These are phyloP conservation scores for Corydoras sp. DNA, from an alignment of 2,113 vertebrate species.

Conservation along the genomic window DNA sequence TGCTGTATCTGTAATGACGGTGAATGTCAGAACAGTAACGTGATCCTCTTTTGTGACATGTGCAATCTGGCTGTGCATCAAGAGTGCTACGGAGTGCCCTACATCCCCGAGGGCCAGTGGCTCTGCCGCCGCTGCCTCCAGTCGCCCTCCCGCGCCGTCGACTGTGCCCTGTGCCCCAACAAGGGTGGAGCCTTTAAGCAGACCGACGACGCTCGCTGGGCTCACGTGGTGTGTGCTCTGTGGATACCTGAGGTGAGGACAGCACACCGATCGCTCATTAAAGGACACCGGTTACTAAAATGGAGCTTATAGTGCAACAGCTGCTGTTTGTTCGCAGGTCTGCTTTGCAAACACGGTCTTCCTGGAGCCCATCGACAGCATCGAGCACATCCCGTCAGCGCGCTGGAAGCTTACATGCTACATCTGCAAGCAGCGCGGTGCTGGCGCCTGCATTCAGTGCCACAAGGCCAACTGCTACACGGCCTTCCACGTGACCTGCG, in stretches of 20 bases:
- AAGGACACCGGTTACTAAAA: no score
- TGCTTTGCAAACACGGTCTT: slow-evolving; percentile 99
- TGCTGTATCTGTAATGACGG: slow-evolving; percentile 98
- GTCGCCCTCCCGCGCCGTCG: slow-evolving; percentile 92
- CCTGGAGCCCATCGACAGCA: slow-evolving; percentile 97
- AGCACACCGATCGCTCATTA: no score
- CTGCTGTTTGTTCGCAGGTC: slow-evolving; percentile 58
- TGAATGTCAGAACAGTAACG: slow-evolving; percentile 99
- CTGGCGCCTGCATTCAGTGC: slow-evolving; percentile 96
- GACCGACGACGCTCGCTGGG: slow-evolving; percentile 96
- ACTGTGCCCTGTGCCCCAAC: slow-evolving; percentile 96
- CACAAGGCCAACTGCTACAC: slow-evolving; percentile 99
- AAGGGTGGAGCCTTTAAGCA: slow-evolving; percentile 98
- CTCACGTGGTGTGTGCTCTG: slow-evolving; percentile 93
- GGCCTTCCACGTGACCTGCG: slow-evolving; percentile 95
- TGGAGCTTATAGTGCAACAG: no score
- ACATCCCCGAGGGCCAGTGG: slow-evolving; percentile 98
- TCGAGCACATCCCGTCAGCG: slow-evolving; percentile 92
- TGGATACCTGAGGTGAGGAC: slow-evolving; percentile 88
- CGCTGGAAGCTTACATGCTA: slow-evolving; percentile 99
- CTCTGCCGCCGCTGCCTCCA: slow-evolving; percentile 95
- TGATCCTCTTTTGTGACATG: slow-evolving; percentile 99
- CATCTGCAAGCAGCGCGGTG: slow-evolving; percentile 96
- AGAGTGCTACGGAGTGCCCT: slow-evolving; percentile 97
- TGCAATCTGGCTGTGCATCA: slow-evolving; percentile 98